Base-by-base conservation (phyloP, 2,113 vertebrate species). In the Marcusenius ussheri region DNA sequence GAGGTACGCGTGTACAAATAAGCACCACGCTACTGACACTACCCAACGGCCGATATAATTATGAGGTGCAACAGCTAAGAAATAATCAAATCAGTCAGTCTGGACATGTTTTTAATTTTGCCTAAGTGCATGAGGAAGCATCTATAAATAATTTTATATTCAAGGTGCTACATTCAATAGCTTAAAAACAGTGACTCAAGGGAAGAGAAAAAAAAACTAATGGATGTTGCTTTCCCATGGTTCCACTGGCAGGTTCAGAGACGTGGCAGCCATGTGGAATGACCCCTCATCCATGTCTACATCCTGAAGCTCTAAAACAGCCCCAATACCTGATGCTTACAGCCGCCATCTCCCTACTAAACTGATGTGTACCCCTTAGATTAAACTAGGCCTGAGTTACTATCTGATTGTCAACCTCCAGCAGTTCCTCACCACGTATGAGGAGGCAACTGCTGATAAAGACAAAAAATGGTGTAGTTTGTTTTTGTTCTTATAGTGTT, bases 211-310 rank as follows among this genome's bases (percentile, higher is more conserved):
- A 80, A 39, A 42, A 39, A 80, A 93, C 94, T 94, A 95, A 95
- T 91, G 93, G 90, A 83, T 95, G 90, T 93, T 94, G 92, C 94
- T 95, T 94, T 95, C 93, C 94, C 92, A 93, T 91, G 93, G 92
- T 93, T 94, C 93, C 92, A 92, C 91, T 91, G 93, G 93, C 95
- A 95, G 95, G 95, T 95, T 95, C 95, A 95, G 95, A 94, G 95
- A 96, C 91, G 94, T 95, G 94, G 95, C 96, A 84, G 95, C 95
- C 92, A 95, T 96, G 96, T 96, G 95, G 95, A 96, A 92, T 93
- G 96, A 95, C 93, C 94, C 95, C 24, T 95, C 95, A 66, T 93
- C 95, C 92, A 95, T 96, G 95, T 94, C 95, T 93, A 93, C 95
- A 93, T 95, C 96, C 93, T 96, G 95, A 96, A 95, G 95, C 92